Percentiles rank a stretch among this genome's conserved stretches.
phyloP scores from a whole-genome alignment of 2,113 vertebrate species.

The Rutilus rutilus region DNA sequence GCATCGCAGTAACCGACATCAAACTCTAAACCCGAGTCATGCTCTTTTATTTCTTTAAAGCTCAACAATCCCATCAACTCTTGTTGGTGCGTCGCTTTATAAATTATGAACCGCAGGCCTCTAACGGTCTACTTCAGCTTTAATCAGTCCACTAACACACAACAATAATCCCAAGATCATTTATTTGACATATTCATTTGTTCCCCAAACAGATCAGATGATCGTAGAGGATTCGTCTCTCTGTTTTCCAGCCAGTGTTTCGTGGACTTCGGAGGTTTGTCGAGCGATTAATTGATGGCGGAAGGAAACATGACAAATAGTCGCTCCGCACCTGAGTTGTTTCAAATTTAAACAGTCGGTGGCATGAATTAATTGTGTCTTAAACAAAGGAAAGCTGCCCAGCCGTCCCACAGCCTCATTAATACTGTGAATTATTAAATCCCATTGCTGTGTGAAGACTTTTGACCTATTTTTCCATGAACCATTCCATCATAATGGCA shows the following conservation, averaged over 20 bases:
- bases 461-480: conserved; percentile 70
- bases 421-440: conserved; percentile 79
- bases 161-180: background rate
- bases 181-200: background rate
- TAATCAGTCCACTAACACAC: background rate
- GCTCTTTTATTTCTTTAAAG: background rate
- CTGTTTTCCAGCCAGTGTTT: conserved; percentile 30
- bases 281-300: conserved; percentile 53
- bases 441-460: conserved; percentile 73
- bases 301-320: conserved; percentile 61
- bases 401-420: conserved; percentile 65
- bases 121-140: background rate
- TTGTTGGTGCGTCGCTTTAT: background rate
- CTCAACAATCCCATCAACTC: background rate
- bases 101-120: background rate
- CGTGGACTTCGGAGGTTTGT: conserved; percentile 20
- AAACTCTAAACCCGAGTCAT: background rate
- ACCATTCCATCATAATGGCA: conserved; percentile 64
- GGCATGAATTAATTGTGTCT: conserved; percentile 69
- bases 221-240: too few species aligned
- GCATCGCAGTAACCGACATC: background rate
- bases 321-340: conserved; percentile 61
- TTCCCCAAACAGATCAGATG: too few species aligned
- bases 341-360: conserved; percentile 68
- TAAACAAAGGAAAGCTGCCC: conserved; percentile 70